A percentile compares a stretch with the other conserved stretches of the same genome.
Conservation (phyloP, 2,888 invertebrate species). For the Automeris io region DNA sequence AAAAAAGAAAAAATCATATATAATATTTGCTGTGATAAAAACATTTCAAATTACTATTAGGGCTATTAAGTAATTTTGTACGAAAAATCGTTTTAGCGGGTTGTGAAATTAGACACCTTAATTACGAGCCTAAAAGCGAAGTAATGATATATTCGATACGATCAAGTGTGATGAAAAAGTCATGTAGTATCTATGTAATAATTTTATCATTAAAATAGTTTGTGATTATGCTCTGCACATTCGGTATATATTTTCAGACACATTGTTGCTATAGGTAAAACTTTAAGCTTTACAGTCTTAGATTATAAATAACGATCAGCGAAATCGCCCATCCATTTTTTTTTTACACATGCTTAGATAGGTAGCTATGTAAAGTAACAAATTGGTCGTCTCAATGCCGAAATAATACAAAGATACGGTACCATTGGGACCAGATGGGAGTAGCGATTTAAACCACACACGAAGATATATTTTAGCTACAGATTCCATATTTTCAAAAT, state of each 20-base stretch:
- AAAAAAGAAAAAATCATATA: too few species aligned
- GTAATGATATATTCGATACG: too few species aligned
- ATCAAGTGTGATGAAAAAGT: too few species aligned
- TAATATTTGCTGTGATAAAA: too few species aligned
- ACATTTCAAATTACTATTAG: too few species aligned
- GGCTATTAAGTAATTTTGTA: too few species aligned
- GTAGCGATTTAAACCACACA: slow-evolving; percentile 15
- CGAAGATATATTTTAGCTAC: slow-evolving; percentile 34
- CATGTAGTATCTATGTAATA: too few species aligned
- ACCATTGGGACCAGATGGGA: slow-evolving; percentile 30
- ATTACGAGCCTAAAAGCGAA: too few species aligned
- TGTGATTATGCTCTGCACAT: slow-evolving; percentile 1
- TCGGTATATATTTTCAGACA: not conserved
- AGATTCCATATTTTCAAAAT: slow-evolving; percentile 37
- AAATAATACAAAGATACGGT: slow-evolving; percentile 13
- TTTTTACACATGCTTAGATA: slow-evolving; percentile 65
- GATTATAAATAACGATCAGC: slow-evolving; percentile 23
- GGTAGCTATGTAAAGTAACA: slow-evolving; percentile 54
- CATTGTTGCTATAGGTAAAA: not conserved
- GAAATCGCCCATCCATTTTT: slow-evolving; percentile 38
- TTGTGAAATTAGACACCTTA: too few species aligned
- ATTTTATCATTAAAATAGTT: too few species aligned
- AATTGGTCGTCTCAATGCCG: slow-evolving; percentile 37
- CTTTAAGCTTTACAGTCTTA: slow-evolving; percentile 11
- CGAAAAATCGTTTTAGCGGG: too few species aligned